Evolutionary conservation across 2,888 invertebrate species (phyloP), one percentile per base, ranked within the genome.

Genomic region (Agrochola circellaris): DNA sequence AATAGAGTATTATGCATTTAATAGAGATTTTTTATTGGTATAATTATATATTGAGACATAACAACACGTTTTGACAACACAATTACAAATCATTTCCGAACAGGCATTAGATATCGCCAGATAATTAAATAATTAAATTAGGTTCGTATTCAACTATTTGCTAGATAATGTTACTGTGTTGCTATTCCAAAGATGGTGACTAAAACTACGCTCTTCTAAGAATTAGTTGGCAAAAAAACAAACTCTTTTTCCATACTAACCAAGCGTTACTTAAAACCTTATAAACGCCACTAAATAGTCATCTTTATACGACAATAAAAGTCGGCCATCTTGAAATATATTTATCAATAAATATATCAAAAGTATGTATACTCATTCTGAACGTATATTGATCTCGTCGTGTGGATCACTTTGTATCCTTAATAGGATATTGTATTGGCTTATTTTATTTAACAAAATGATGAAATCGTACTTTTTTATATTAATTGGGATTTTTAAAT

Each of bases 241-340:
- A 84, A 89, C 66, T 81, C 91, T 88, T 4, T 66, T 75, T 93
- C 95, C 93, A 92, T 34, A 86, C 73, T 79, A 88, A 84, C 84
- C 60, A 60, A 81, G 56, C 94, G 0, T 75, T 83, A 82, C 91
- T 93, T 95, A 94, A 95, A 95, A 93, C 90, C 92, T 93, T 94
- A 94, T 94, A 94, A 95, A 94, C 89, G 93, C 92, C 90, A 95
- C 94, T 95, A 96, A 95, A 95, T 94, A 95, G 93, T 94, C 88
- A 94, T 94, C 92, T 96, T 96, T 95, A 96, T 96, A 88, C 82
- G 92, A 87, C 90, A 92, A 89, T 95, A 94, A 95, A 95, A 88
- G 95, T 95, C 95, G 87, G 88, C 89, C 88, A 84, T 90, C 92
- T 93, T 86, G 68, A 83, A 92, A 94, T 93, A 93, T 54, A 93